phyloP scores from a whole-genome alignment of 2,113 vertebrate genomes.

The Nothobranchius furzeri region DNA sequence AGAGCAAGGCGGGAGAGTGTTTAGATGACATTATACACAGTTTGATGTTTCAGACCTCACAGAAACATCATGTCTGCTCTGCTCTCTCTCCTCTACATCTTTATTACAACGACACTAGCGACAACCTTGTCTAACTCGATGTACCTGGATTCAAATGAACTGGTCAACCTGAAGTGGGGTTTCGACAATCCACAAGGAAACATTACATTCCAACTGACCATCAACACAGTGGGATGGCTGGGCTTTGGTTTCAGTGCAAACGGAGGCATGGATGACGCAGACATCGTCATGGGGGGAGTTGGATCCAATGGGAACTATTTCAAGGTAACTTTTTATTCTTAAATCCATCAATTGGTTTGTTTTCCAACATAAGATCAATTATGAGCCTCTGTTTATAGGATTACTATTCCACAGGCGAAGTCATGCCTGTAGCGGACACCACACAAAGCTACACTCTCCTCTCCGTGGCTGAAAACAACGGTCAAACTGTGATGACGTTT shows the following conservation, averaged over 20 bases:
- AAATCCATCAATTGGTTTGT: neutral
- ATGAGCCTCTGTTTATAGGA: slow-evolving; percentile 66
- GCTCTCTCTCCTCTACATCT: too few relatives aligned
- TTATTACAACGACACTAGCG: too few relatives aligned
- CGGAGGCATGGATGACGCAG: slow-evolving; percentile 70
- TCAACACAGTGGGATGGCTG: slow-evolving; percentile 80
- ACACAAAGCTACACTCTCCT: slow-evolving; percentile 81
- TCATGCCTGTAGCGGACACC: slow-evolving; percentile 69
- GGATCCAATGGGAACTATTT: slow-evolving; percentile 74
- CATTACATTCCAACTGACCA: slow-evolving; percentile 76
- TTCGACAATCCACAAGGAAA: slow-evolving; percentile 65
- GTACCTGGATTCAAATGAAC: slow-evolving; percentile 67
- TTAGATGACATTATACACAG: too few relatives aligned
- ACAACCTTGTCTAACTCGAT: slow-evolving; percentile 68
- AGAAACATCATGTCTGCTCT: too few relatives aligned
- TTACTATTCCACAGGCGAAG: slow-evolving; percentile 59
- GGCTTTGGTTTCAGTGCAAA: slow-evolving; percentile 79
- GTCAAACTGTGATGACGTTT: slow-evolving; percentile 79
- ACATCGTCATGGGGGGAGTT: slow-evolving; percentile 79
- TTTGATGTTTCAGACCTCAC: too few relatives aligned
- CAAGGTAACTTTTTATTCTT: slow-evolving; percentile 61
- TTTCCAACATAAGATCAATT: too few relatives aligned
- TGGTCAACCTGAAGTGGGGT: slow-evolving; percentile 75
- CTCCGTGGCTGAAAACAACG: slow-evolving; percentile 64
- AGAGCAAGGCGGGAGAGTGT: too few relatives aligned